Evolutionary conservation across 2,888 invertebrate species (phyloP), one percentile per base, ranked within the genome.

Genomic region (Carabus problematicus): DNA sequence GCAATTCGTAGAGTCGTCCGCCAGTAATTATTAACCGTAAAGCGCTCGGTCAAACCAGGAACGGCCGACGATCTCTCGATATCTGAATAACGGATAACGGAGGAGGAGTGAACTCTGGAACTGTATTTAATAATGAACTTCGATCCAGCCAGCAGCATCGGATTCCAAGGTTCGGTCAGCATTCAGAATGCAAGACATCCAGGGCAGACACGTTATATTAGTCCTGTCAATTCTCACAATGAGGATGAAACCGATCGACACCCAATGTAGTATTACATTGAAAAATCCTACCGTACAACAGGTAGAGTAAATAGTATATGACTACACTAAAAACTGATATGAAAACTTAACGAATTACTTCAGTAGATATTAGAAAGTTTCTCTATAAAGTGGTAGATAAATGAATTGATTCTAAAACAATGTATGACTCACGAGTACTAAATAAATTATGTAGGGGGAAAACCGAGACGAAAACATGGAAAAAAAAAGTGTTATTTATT

Each of bases 71-170:
- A 45, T 45, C 45, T 12, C 39, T 45, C 45, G 47, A 49, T 49
- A 61, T 47, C 61, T 39, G 49, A 47, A 61, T 61, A 45, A 61
- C 47, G 43, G 55, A 8, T 14, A 1, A 12, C 45, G 45, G 7
- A 45, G 11, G 12, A 12, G 29, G 40, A 62, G 40, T 12, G 62
- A 54, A 39, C 29, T 29, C 41, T 4, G 14, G 16, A 42, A 59
- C 63, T 63, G 45, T 54, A 63, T 64, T 14, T 56, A 55, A 55
- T 64, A 56, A 64, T 64, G 56, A 64, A 64, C 43, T 64, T 64
- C 64, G 55, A 63, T 63, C 54, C 49, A 8, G 6, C 14, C 54
- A 11, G 9, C 19, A 12, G 56, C 40, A 49, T 47, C 49, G 14
- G 52, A 63, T 39, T 54, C 29, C 52, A 49, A 12, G 8, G 14